Evolutionary conservation across 2,888 invertebrate species (phyloP).

Genomic region (Athripsodes cinereus): DNA sequence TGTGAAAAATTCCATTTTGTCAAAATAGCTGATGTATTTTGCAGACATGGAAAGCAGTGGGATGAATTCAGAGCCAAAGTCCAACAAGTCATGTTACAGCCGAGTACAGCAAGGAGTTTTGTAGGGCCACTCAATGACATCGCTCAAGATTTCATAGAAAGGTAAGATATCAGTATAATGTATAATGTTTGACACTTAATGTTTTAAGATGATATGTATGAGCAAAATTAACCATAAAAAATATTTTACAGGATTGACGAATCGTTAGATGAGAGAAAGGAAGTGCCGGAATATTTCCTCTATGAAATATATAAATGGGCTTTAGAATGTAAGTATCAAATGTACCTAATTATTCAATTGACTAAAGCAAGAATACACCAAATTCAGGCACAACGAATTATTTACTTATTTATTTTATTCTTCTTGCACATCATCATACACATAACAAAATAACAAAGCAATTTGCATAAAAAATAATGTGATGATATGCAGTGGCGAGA

Average conservation of each 20-base stretch:
- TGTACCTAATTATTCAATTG: not conserved
- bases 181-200: too few relatives aligned
- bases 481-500: too few relatives aligned
- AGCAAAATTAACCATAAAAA: not conserved
- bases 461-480: too few relatives aligned
- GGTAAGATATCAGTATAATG: conserved; percentile 50
- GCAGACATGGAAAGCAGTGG: conserved; percentile 84
- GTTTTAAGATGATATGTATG: too few relatives aligned
- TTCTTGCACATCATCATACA: too few relatives aligned
- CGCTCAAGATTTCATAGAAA: conserved; percentile 66
- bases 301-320: conserved; percentile 76
- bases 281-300: conserved; percentile 62
- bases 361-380: not conserved
- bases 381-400: too few relatives aligned
- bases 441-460: too few relatives aligned
- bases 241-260: conserved; percentile 54
- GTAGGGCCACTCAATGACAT: conserved; percentile 69
- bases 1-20: too few relatives aligned
- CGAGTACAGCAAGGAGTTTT: conserved; percentile 70
- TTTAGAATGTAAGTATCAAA: conserved; percentile 65
- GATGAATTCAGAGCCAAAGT: conserved; percentile 77
- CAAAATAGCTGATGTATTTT: not conserved
- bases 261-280: conserved; percentile 52
- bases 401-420: too few relatives aligned
- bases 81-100: conserved; percentile 75